These are phyloP conservation scores for Plumapathes pennacea DNA, from an alignment of 92 coral and sea anemone species.

Conservation along the genomic window DNA sequence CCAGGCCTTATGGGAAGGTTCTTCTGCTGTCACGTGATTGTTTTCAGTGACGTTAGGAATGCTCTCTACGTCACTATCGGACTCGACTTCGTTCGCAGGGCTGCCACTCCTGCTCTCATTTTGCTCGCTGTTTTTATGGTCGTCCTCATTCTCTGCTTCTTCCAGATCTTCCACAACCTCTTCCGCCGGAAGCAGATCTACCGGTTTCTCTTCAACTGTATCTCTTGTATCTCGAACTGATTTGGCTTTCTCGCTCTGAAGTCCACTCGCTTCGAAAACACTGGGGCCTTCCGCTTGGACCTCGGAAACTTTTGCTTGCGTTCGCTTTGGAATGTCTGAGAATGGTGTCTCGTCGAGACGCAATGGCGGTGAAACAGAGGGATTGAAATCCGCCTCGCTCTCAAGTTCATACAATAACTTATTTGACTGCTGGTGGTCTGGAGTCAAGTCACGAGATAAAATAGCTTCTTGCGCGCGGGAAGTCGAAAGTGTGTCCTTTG, in stretches of 20 bases:
- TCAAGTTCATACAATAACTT: slow-evolving; percentile 5
- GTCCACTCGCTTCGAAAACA: slow-evolving; percentile 56
- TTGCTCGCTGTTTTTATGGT: too few relatives aligned
- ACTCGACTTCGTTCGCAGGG: too few relatives aligned
- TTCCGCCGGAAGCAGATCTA: slow-evolving; percentile 54
- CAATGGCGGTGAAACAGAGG: slow-evolving; percentile 22
- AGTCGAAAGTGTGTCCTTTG: too few relatives aligned
- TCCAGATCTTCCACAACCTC: slow-evolving; percentile 42
- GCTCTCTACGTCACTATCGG: too few relatives aligned
- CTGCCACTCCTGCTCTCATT: too few relatives aligned
- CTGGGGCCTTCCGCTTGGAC: slow-evolving; percentile 2
- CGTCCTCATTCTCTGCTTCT: background rate
- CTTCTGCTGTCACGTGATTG: too few relatives aligned
- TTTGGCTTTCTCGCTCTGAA: slow-evolving; percentile 44
- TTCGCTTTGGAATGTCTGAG: background rate
- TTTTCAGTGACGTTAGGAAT: too few relatives aligned
- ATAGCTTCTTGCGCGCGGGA: too few relatives aligned
- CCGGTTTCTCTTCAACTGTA: slow-evolving; percentile 31
- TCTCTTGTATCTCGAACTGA: slow-evolving; percentile 33
- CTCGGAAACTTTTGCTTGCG: background rate
- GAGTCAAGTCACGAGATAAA: too few relatives aligned
- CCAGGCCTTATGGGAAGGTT: too few relatives aligned
- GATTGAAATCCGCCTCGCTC: slow-evolving; percentile 9
- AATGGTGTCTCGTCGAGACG: slow-evolving; percentile 21
- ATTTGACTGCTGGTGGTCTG: too few relatives aligned